Evolutionary conservation across 1,140 invertebrate species (phyloP), one percentile per base, ranked within the genome.

Genomic region (Leptopilina boulardi): DNA sequence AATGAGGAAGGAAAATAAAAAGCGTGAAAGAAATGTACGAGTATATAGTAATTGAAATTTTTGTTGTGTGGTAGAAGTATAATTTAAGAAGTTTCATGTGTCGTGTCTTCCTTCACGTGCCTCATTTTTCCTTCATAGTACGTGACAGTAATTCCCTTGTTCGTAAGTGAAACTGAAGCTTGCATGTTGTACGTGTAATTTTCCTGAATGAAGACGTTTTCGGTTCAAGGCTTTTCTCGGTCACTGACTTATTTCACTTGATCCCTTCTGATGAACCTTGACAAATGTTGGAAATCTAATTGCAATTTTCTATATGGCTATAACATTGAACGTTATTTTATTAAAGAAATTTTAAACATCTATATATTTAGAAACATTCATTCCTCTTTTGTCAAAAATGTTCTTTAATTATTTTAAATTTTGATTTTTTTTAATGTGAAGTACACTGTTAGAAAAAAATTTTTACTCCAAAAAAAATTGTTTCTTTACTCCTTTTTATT

Each of bases 151-250:
- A 51, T 51, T 51, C 47, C n/a, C 47, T 51, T 18, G 47, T 18
- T 18, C n/a, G 15, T 51, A 51, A 51, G 47, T 51, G 47, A 51
- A 51, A 51, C 47, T 18, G n/a, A 51, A 51, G 44, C 47, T 51
- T 51, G 47, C 47, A 51, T 51, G 47, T 18, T 51, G 47, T 51
- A 51, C 5, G 47, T 18, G 47, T n/a, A 51, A 51, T 51, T 51
- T 51, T 51, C 47, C 47, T 51, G n/a, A 51, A 51, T 51, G 47
- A 51, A 51, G 47, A 51, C 47, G 47, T 51, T 51, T 51, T 51
- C 4, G 47, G 47, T 51, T 51, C 47, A 51, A 51, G 47, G 47
- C 13, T 51, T 51, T 44, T 18, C n/a, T 51, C 47, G 47, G 47
- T 51, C 47, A 51, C 15, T 51, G 47, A 51, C 47, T 18, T 51